Percentiles rank a stretch among this genome's conserved stretches.
Evolutionary conservation across 2,888 invertebrate species (phyloP).

Genomic region (Amphipoea oculea): DNA sequence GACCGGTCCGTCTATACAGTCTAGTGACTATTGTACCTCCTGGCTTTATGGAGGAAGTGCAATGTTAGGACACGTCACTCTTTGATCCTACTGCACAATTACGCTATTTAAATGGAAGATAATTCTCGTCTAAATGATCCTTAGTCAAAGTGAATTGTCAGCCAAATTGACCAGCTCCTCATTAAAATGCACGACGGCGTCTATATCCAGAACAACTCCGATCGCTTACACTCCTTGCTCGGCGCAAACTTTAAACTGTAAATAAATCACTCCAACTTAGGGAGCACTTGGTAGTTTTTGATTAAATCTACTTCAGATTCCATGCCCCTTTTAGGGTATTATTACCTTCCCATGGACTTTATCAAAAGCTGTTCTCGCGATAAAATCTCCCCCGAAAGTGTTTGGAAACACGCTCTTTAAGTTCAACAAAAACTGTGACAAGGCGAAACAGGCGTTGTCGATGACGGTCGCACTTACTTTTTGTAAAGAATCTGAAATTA

Average conservation of each 20-base stretch:
- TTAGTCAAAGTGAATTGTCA: conserved; percentile 18
- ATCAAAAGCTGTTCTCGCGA: conserved; percentile 68
- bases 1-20: conserved; percentile 6
- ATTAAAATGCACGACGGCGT: conserved; percentile 6
- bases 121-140: conserved; percentile 12
- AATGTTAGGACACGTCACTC: not conserved
- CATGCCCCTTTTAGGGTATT: conserved; percentile 65
- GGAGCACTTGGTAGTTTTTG: conserved; percentile 62
- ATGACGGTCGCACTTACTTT: conserved; percentile 77
- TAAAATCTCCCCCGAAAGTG: conserved; percentile 72
- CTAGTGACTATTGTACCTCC: conserved; percentile 8
- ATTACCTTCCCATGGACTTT: conserved; percentile 66
- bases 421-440: conserved; percentile 67
- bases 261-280: conserved; percentile 63
- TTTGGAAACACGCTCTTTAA: conserved; percentile 66
- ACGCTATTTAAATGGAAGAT: conserved; percentile 4
- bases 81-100: conserved; percentile 31
- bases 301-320: conserved; percentile 66
- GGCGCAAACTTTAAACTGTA: conserved; percentile 57
- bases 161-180: conserved; percentile 12
- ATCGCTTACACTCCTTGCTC: conserved; percentile 19
- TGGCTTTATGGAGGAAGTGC: conserved; percentile 20
- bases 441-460: conserved; percentile 63
- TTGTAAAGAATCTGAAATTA: conserved; percentile 85
- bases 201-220: conserved; percentile 25